These are phyloP conservation scores for Seison nebaliae DNA, from an alignment of 1,140 invertebrate species.

Conservation along the genomic window DNA sequence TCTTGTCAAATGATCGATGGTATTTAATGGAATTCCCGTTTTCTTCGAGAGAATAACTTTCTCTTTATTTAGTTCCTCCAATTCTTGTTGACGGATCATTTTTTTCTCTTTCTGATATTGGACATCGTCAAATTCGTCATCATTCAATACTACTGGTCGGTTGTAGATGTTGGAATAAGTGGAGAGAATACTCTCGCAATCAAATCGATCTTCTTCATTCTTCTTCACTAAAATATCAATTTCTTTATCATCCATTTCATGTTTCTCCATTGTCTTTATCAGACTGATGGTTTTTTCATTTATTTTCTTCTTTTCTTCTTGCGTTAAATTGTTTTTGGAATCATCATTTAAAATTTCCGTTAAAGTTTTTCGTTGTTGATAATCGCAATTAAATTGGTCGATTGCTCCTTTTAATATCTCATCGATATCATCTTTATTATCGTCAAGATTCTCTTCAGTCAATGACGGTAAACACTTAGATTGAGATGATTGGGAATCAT, in stretches of 20 bases:
- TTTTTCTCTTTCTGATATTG: too few species aligned
- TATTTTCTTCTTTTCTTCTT: slow-evolving; percentile 44
- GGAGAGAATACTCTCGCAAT: slow-evolving; percentile 66
- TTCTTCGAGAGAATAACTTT: slow-evolving; percentile 12
- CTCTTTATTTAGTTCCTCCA: too few species aligned
- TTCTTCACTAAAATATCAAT: slow-evolving; percentile 25
- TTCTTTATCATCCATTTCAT: slow-evolving; percentile 32
- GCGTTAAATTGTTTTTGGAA: slow-evolving; percentile 15
- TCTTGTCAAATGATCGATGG: neutral
- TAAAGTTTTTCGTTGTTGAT: slow-evolving; percentile 14
- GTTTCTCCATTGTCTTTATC: slow-evolving; percentile 34
- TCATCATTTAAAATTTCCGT: neutral
- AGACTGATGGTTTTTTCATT: slow-evolving; percentile 16
- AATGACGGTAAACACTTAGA: too few species aligned
- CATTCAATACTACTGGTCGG: slow-evolving; percentile 58
- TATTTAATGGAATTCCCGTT: slow-evolving; percentile 11
- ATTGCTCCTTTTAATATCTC: slow-evolving; percentile 27
- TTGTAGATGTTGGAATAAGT: slow-evolving; percentile 68
- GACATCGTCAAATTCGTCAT: slow-evolving; percentile 41
- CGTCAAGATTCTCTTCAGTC: too few species aligned
- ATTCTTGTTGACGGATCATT: slow-evolving; percentile 13
- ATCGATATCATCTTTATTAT: too few species aligned
- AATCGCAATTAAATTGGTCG: slow-evolving; percentile 33
- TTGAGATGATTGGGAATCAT: too few species aligned
- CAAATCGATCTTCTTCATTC: slow-evolving; percentile 48